Conservation (phyloP, 2,888 invertebrate species). For the Mesopsocus fuscifrons region DNA sequence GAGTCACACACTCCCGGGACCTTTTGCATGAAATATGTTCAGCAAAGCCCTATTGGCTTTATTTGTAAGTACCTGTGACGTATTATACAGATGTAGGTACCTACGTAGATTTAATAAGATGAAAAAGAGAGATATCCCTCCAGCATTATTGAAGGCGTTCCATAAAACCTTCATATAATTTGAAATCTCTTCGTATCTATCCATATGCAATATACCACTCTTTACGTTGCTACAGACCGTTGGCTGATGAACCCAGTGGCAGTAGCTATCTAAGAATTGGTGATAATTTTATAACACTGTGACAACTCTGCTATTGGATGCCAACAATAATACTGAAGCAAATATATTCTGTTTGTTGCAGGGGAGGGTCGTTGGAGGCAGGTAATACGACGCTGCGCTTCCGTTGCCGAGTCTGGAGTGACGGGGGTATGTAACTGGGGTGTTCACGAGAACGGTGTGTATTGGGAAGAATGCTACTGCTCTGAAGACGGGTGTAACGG, state of each 20-base stretch:
- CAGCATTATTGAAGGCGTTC: no score
- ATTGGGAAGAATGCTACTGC: slow-evolving; percentile 95
- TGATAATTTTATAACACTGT: no score
- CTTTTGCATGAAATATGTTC: slow-evolving; percentile 88
- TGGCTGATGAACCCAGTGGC: no score
- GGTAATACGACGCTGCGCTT: slow-evolving; percentile 75
- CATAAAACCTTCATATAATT: no score
- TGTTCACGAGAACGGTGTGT: slow-evolving; percentile 82
- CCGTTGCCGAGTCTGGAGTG: slow-evolving; percentile 76
- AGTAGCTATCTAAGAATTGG: no score
- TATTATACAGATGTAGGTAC: no score
- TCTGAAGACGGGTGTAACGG: slow-evolving; percentile 74
- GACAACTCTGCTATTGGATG: no score
- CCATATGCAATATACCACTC: no score
- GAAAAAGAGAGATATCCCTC: no score
- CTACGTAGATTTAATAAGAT: no score
- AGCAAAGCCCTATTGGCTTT: slow-evolving; percentile 84
- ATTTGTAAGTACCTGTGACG: slow-evolving; percentile 60
- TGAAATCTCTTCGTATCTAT: no score
- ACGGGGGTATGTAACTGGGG: slow-evolving; percentile 96
- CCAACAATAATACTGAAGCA: background rate
- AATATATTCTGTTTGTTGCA: slow-evolving; percentile 23
- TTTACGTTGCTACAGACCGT: no score
- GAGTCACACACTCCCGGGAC: slow-evolving; percentile 89
- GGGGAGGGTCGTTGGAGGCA: slow-evolving; percentile 93